Conservation (phyloP, 2,888 invertebrate species). For the Selenia dentaria region DNA sequence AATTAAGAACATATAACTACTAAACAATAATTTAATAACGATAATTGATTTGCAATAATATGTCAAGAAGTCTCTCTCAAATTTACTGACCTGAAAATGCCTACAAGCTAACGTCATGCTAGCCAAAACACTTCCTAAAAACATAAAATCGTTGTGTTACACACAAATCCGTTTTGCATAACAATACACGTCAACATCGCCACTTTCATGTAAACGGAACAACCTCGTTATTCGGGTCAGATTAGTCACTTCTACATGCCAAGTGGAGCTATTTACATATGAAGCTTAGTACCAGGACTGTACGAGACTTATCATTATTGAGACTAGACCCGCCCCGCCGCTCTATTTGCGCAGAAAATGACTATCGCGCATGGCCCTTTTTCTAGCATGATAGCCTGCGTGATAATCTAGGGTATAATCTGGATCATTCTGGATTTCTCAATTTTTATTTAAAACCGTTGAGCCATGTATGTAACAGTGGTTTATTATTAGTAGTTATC, state of each 20-base stretch:
- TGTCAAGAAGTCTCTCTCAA: background rate
- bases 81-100: slow-evolving; percentile 10
- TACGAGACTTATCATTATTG: slow-evolving; percentile 44
- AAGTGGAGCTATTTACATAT: slow-evolving; percentile 62
- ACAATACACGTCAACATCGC: slow-evolving; percentile 51
- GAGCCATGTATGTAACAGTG: no score
- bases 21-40: no score
- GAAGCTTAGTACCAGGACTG: slow-evolving; percentile 43
- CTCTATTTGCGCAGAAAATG: no score
- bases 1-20: no score
- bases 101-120: slow-evolving; percentile 12
- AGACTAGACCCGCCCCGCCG: no score
- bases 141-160: slow-evolving; percentile 21
- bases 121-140: slow-evolving; percentile 5
- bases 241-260: slow-evolving; percentile 58
- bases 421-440: no score
- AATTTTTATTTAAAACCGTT: no score
- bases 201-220: slow-evolving; percentile 63
- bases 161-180: slow-evolving; percentile 68
- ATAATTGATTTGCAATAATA: background rate
- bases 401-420: no score
- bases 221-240: slow-evolving; percentile 54
- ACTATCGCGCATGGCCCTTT: no score
- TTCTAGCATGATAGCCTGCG: no score
- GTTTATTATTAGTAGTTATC: no score